Evolutionary conservation across 1,140 invertebrate genomes (phyloP).

Genomic region (Drosophila arizonae): DNA sequence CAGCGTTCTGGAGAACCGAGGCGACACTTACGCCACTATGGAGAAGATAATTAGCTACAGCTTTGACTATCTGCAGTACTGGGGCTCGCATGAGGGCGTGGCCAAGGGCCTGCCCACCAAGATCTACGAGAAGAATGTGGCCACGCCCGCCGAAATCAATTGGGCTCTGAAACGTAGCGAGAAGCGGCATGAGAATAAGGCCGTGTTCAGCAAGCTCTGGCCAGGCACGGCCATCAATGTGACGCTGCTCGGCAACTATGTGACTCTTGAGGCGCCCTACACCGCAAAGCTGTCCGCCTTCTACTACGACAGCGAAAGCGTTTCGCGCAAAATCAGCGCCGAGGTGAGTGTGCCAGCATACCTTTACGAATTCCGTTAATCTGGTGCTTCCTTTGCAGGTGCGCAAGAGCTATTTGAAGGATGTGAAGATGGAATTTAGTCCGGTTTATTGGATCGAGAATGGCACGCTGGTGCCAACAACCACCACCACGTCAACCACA

Average conservation of each 20-base stretch:
- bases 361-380: neutral
- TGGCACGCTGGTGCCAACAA: slow-evolving; percentile 89
- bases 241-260: slow-evolving; percentile 88
- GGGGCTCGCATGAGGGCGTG: slow-evolving; percentile 90
- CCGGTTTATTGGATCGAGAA: slow-evolving; percentile 90
- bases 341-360: slow-evolving; percentile 49
- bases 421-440: slow-evolving; percentile 87
- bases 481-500: slow-evolving; percentile 88
- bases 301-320: slow-evolving; percentile 86
- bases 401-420: slow-evolving; percentile 86
- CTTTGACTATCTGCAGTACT: slow-evolving; percentile 87
- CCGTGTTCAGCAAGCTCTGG: slow-evolving; percentile 82
- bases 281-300: slow-evolving; percentile 87
- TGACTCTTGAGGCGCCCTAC: slow-evolving; percentile 88
- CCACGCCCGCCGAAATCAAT: slow-evolving; percentile 85
- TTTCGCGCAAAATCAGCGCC: slow-evolving; percentile 71
- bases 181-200: slow-evolving; percentile 84
- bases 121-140: slow-evolving; percentile 86
- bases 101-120: slow-evolving; percentile 89
- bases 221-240: slow-evolving; percentile 91
- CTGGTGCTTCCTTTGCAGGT: slow-evolving; percentile 44
- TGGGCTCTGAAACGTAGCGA: slow-evolving; percentile 87
- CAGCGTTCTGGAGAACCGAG: slow-evolving; percentile 86
- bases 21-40: slow-evolving; percentile 84
- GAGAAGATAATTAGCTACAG: slow-evolving; percentile 88